Percentiles rank a stretch among this genome's conserved stretches.
Evolutionary conservation across 2,888 invertebrate species (phyloP).

Genomic region (Agrochola circellaris): DNA sequence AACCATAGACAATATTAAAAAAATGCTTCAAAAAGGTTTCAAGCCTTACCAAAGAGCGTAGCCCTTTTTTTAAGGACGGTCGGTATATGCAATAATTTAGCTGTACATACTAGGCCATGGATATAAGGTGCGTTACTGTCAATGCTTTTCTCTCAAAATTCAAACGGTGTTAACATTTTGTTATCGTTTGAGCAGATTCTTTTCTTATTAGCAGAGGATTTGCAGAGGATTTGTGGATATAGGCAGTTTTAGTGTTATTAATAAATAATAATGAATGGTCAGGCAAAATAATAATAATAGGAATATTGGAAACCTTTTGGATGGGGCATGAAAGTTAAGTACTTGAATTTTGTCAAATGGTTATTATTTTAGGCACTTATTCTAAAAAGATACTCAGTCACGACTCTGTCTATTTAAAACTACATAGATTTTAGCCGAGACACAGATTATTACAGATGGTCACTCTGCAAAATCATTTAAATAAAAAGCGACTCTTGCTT

Average conservation of each 20-base stretch:
- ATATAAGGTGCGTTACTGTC: constrained; percentile 16
- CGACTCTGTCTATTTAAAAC: too few relatives aligned
- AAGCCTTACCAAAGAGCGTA: constrained; percentile 44
- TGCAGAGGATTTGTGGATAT: too few relatives aligned
- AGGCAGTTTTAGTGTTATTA: constrained; percentile 39
- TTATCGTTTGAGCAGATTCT: constrained; percentile 3
- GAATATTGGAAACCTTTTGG: not conserved
- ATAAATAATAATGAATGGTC: constrained; percentile 14
- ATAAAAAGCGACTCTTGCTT: too few relatives aligned
- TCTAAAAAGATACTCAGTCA: not conserved
- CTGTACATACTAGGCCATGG: constrained; percentile 46
- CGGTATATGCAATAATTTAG: constrained; percentile 21
- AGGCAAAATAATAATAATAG: constrained; percentile 10
- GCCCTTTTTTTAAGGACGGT: constrained; percentile 29
- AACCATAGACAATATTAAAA: constrained; percentile 22
- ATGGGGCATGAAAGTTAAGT: not conserved
- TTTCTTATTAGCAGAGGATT: not conserved
- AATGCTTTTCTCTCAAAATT: constrained; percentile 22
- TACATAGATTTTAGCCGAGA: too few relatives aligned
- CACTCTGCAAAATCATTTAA: too few relatives aligned
- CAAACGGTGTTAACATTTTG: constrained; percentile 4
- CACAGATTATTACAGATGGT: too few relatives aligned
- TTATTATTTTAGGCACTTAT: not conserved
- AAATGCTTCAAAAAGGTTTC: constrained; percentile 13
- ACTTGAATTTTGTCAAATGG: not conserved